A percentile compares a stretch with the other conserved stretches of the same genome.
Conservation (phyloP, 2,888 invertebrate genomes). For the Orthosia gothica region DNA sequence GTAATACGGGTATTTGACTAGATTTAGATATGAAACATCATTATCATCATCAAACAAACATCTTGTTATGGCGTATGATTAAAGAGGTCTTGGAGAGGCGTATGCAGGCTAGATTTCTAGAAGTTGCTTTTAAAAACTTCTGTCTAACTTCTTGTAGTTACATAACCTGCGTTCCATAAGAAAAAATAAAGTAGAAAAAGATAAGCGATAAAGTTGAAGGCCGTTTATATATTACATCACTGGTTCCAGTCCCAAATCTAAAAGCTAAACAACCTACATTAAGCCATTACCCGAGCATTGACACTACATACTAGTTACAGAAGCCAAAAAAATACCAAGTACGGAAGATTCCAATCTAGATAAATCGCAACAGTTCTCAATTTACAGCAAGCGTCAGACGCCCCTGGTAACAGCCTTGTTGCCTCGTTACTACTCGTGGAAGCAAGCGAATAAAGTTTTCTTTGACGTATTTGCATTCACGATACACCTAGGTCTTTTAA, state of each 20-base stretch:
- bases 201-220: not conserved
- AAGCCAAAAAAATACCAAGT: constrained; percentile 27
- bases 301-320: constrained; percentile 8
- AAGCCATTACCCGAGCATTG: constrained; percentile 25
- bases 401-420: constrained; percentile 86
- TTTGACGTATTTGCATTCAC: constrained; percentile 83
- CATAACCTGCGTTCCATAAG: no score
- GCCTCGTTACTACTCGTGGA: constrained; percentile 83
- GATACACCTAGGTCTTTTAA: constrained; percentile 73
- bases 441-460: constrained; percentile 86
- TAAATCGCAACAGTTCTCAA: constrained; percentile 66
- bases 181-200: not conserved
- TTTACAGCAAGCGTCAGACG: constrained; percentile 72
- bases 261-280: not conserved
- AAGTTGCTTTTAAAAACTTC: no score
- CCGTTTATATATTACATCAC: not conserved
- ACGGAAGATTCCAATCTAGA: constrained; percentile 54
- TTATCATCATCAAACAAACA: no score
- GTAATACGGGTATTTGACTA: no score
- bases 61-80: no score
- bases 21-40: no score
- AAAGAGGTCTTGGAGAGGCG: no score
- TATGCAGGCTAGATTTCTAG: no score
- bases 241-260: not conserved
- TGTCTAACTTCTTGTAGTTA: no score